phyloP scores from a whole-genome alignment of 2,797 vertebrate genomes.

The Thunnus albacares region DNA sequence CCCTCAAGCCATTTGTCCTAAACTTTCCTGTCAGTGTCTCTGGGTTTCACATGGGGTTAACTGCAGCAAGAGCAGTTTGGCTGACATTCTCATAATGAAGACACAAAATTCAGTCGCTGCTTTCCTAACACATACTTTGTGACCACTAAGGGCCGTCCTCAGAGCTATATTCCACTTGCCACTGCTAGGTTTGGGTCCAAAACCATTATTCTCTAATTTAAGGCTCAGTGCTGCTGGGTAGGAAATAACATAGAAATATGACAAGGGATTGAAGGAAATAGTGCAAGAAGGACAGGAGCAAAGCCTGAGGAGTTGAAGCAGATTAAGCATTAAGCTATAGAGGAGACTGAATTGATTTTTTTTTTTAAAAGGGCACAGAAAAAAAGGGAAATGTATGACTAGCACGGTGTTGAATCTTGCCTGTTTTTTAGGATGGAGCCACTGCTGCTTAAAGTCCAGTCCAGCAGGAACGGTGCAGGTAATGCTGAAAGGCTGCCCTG shows the following conservation, averaged over 20 bases:
- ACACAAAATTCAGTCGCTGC: conserved; percentile 54
- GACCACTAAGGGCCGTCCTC: conserved; percentile 55
- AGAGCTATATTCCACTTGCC: conserved; percentile 63
- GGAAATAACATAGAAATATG: conserved; percentile 61
- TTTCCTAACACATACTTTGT: conserved; percentile 64
- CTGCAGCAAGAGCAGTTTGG: conserved; percentile 38
- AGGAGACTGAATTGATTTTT: conserved; percentile 23
- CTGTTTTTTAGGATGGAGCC: conserved; percentile 93
- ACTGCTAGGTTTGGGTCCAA: conserved; percentile 58
- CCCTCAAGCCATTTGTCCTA: conserved; percentile 57
- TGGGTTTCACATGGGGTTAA: conserved; percentile 14
- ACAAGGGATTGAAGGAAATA: conserved; percentile 49
- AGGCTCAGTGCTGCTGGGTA: conserved; percentile 53
- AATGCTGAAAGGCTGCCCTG: conserved; percentile 90
- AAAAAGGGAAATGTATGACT: background rate
- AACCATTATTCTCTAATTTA: conserved; percentile 73
- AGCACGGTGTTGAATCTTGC: conserved; percentile 77
- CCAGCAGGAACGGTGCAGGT: conserved; percentile 90
- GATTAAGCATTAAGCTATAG: conserved; percentile 26
- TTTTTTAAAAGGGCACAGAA: background rate
- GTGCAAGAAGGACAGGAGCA: conserved; percentile 2
- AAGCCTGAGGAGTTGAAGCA: conserved; percentile 6
- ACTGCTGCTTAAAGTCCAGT: conserved; percentile 88
- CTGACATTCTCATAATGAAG: conserved; percentile 56
- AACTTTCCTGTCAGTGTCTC: conserved; percentile 33